Evolutionary conservation across 2,113 vertebrate species (phyloP), one percentile per base, ranked within the genome.

Genomic region (Callocephalon fimbriatum): DNA sequence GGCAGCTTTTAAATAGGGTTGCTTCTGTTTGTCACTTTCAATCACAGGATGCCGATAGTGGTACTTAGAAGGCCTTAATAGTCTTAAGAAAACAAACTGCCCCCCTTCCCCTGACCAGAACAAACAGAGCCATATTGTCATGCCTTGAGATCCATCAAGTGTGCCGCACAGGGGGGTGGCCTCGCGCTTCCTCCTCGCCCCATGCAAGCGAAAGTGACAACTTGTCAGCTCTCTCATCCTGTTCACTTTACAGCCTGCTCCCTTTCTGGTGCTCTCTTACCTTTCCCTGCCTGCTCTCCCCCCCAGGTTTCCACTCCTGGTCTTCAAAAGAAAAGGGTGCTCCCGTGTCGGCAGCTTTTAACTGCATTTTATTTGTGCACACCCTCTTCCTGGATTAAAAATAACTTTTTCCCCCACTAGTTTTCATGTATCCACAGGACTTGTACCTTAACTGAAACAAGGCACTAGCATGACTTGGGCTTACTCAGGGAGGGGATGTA

Each of bases 21-120:
- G 97, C 89, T 97, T 97, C 96, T 92, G 54, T 95, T 97, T 98
- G 98, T 98, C 98, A 98, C 97, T 98, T 98, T 95, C 97, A 98
- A 98, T 98, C 98, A 98, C 18, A 95, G 93, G 90, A 97, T 96
- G 97, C 92, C 17, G 73, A 95, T 88, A 97, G 95, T 97, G 96
- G 96, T 95, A 97, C 96, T 98, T 98, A 97, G 97, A 95, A 98
- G 88, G 97, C 97, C 96, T 98, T 97, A 97, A 97, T 95, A 95
- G 59, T 98, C 96, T 97, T 98, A 98, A 98, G 98, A 98, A 98
- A 98, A 98, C 95, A 97, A 97, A 97, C 67, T 58, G 56, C 53
- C 71, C 75, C 92, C 83, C 90, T 96, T 66, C 85, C 90, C 91
- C 82, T 51, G 71, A 93, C n/a, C 89, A 96, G 92, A 95, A 81